phyloP scores from a whole-genome alignment of 1,140 invertebrate species.

The Akabosia matsudoensis region DNA sequence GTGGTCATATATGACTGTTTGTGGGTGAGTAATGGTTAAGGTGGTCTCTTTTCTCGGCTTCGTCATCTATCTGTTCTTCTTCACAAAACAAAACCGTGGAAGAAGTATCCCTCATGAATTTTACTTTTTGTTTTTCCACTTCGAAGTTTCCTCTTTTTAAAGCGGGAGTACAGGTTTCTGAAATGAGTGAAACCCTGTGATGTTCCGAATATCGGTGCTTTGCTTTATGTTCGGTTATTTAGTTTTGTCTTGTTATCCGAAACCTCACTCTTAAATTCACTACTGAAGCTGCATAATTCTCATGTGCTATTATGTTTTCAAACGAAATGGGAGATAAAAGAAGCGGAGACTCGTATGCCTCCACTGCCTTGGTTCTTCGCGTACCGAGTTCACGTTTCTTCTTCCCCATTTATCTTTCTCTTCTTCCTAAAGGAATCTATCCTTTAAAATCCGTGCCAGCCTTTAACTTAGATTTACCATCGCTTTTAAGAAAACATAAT shows the following conservation, averaged over 20 bases:
- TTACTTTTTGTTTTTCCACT: no score
- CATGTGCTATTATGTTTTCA: conserved; percentile 1
- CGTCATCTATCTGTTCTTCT: background rate
- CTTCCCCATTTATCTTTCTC: background rate
- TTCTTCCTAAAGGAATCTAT: background rate
- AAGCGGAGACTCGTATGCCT: no score
- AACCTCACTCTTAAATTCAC: no score
- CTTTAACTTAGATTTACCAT: conserved; percentile 12
- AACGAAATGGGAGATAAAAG: background rate
- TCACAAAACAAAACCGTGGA: background rate
- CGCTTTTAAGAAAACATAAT: background rate
- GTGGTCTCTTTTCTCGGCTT: background rate
- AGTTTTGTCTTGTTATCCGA: no score
- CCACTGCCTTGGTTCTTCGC: no score
- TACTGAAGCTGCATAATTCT: background rate
- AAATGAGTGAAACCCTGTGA: background rate
- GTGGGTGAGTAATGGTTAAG: conserved; percentile 3
- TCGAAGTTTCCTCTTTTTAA: no score
- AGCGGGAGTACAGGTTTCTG: no score
- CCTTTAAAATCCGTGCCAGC: conserved; percentile 17
- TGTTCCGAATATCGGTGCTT: no score
- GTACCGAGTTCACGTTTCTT: no score
- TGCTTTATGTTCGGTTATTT: no score
- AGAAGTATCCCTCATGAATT: no score
- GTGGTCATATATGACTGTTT: background rate